Evolutionary conservation across 2,113 vertebrate genomes (phyloP).

Genomic region (Sardina pilchardus): DNA sequence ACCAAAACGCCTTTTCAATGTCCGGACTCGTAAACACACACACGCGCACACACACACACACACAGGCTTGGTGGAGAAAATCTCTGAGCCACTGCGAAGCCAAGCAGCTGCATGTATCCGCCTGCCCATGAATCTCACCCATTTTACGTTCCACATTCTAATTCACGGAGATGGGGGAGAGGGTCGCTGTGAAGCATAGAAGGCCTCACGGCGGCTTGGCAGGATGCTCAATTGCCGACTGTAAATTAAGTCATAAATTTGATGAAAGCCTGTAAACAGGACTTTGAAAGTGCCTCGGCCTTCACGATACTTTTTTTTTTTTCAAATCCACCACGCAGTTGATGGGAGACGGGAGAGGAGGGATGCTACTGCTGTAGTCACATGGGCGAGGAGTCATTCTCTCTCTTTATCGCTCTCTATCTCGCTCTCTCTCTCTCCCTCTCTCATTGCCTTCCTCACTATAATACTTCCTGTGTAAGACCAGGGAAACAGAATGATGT

Average conservation of each 20-base stretch:
- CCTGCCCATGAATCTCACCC: background rate
- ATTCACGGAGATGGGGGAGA: slow-evolving; percentile 24
- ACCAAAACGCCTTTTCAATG: background rate
- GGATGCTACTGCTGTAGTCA: slow-evolving; percentile 52
- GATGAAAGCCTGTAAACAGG: slow-evolving; percentile 43
- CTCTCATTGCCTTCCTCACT: too few species aligned
- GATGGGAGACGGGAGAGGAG: slow-evolving; percentile 50
- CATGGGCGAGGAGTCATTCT: background rate
- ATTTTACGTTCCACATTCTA: slow-evolving; percentile 44
- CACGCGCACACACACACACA: slow-evolving; percentile 7
- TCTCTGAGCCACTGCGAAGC: background rate
- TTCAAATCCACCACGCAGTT: slow-evolving; percentile 17
- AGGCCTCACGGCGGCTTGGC: slow-evolving; percentile 51
- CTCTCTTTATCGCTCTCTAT: too few species aligned
- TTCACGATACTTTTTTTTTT: slow-evolving; percentile 43
- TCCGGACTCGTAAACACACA: background rate
- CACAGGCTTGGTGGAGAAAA: background rate
- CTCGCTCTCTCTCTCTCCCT: too few species aligned
- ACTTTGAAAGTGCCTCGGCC: too few species aligned
- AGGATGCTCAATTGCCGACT: slow-evolving; percentile 57
- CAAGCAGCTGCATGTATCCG: background rate
- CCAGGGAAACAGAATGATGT: too few species aligned
- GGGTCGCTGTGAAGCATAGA: background rate
- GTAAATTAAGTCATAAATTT: slow-evolving; percentile 62
- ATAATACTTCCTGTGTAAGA: too few species aligned